A percentile compares a stretch with the other conserved stretches of the same genome.
Evolutionary conservation across 2,113 vertebrate species (phyloP).

Genomic region (Eira barbara): DNA sequence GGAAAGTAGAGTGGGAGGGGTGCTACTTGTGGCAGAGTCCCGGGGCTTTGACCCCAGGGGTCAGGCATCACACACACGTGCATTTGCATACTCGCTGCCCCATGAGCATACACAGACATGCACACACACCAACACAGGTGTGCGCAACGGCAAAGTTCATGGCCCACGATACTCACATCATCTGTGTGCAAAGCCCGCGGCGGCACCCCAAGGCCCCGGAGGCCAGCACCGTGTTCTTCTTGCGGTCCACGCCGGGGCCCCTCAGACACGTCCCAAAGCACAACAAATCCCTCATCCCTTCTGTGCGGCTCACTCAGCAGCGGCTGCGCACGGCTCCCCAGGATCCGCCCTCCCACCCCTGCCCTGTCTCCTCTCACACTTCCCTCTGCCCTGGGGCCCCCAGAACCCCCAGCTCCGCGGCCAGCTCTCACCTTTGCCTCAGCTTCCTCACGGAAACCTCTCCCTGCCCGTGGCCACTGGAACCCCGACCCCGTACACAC

Average conservation of each 20-base stretch:
- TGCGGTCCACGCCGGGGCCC: not conserved
- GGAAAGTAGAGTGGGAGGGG: not conserved
- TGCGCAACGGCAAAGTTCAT: no score
- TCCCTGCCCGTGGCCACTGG: not conserved
- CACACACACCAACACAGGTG: not conserved
- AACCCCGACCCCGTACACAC: not conserved
- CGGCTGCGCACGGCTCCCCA: not conserved
- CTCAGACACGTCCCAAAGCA: not conserved
- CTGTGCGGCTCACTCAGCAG: not conserved
- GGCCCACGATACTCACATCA: not conserved
- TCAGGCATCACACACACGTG: not conserved
- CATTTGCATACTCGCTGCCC: not conserved
- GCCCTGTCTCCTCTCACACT: not conserved
- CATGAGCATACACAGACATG: not conserved
- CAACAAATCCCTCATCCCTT: not conserved
- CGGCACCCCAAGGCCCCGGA: not conserved
- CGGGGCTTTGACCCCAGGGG: not conserved
- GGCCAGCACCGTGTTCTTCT: not conserved
- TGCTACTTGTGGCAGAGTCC: no score
- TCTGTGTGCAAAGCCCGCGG: not conserved
- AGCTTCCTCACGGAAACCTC: not conserved
- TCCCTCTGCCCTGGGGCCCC: not conserved
- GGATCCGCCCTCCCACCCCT: not conserved
- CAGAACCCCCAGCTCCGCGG: not conserved
- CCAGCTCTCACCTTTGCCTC: not conserved